Evolutionary conservation across 2,888 invertebrate genomes (phyloP), one percentile per base, ranked within the genome.

Genomic region (Hemicrepidius hirtus): DNA sequence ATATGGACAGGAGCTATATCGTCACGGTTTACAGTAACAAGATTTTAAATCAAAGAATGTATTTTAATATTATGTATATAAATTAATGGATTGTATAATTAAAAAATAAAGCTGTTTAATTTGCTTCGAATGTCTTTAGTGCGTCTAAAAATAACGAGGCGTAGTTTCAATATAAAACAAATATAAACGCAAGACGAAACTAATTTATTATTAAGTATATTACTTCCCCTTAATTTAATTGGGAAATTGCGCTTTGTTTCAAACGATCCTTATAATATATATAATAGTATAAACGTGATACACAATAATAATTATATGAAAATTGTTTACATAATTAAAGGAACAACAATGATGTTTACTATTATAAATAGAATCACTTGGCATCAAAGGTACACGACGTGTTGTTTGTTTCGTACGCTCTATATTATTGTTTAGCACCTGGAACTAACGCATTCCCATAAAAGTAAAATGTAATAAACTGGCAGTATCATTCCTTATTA

Each of bases 401-500:
- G 65, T 65, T 24, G 40, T 65, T 64, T 24, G 53, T 28, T 53
- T 63, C 16, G 12, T 24, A 32, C 44, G 53, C 53, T 62, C 53
- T 40, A 37, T 53, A 68, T 66, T 50, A 60, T 40, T 50, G 63
- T 50, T 64, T 20, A 50, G 21, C 60, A 46, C 32, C 62, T 62
- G 60, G 55, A 70, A 73, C 73, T 67, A 73, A 66, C 66, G 50
- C 53, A 59, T 65, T 60, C 49, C 12, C 68, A 71, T 73, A 73
- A 73, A 73, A 73, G 53, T 75, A 62, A 63, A 73, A 73, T 60
- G 60, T 57, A 64, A 67, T 73, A 68, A 71, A 75, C 44, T 53
- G 55, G 53, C 65, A 65, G 55, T 44, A 67, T 73, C 73, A 66
- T 74, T 74, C 65, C 66, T 66, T 71, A 63, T 71, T 75, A 75